phyloP scores from a whole-genome alignment of 2,113 vertebrate genomes.

The Polypterus bichir region DNA sequence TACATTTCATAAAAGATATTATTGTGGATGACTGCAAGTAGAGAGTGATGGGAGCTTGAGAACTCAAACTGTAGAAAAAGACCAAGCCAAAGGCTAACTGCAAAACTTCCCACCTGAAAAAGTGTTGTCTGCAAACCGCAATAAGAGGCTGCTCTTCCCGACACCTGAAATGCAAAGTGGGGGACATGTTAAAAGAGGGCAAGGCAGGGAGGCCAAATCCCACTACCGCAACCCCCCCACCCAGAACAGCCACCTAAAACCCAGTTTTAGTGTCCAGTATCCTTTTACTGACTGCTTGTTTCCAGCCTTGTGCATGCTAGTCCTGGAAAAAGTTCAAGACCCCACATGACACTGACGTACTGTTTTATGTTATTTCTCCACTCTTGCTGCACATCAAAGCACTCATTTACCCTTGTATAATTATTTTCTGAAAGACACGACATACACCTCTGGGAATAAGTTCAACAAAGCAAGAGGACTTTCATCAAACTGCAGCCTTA shows the following conservation, averaged over 20 bases:
- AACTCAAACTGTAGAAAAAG: not conserved
- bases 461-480: no score
- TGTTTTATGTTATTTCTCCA: no score
- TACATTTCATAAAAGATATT: no score
- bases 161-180: slow-evolving; percentile 60
- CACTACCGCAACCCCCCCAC: not conserved
- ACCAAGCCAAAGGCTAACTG: not conserved
- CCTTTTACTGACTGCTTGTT: not conserved
- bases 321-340: no score
- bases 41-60: not conserved
- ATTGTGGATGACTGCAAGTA: no score
- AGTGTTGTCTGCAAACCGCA: slow-evolving; percentile 95
- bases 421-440: no score
- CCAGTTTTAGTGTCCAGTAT: not conserved
- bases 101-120: slow-evolving; percentile 82
- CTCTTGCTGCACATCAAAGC: no score
- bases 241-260: not conserved
- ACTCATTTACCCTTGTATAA: no score
- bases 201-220: not conserved
- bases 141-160: slow-evolving; percentile 93
- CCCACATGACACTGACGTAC: no score
- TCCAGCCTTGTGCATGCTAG: no score
- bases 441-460: no score
- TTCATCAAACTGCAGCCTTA: no score
- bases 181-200: not conserved